Evolutionary conservation across 2,113 vertebrate genomes (phyloP).

Genomic region (Blennius ocellaris): DNA sequence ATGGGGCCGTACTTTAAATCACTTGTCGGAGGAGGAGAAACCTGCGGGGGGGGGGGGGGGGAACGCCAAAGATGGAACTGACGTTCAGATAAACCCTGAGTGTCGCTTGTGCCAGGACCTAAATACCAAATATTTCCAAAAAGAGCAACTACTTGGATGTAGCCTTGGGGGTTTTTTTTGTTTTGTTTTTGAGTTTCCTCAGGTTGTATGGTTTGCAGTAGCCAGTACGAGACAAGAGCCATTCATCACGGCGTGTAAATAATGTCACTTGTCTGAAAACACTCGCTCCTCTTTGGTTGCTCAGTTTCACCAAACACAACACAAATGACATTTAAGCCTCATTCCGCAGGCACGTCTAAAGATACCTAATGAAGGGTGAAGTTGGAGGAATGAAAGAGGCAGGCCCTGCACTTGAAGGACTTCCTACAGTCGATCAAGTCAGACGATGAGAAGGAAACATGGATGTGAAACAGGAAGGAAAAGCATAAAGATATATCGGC

Average conservation of each 20-base stretch:
- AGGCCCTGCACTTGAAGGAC: background rate
- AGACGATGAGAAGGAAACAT: background rate
- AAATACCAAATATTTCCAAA: slow-evolving; percentile 26
- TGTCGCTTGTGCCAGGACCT: slow-evolving; percentile 16
- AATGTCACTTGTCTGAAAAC: slow-evolving; percentile 36
- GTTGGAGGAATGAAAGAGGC: background rate
- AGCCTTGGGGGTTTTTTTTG: background rate
- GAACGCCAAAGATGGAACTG: slow-evolving; percentile 1
- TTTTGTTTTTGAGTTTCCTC: slow-evolving; percentile 21
- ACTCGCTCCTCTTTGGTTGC: slow-evolving; percentile 57
- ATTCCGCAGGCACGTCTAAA: slow-evolving; percentile 1
- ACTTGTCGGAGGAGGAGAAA: slow-evolving; percentile 16
- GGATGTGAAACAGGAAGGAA: slow-evolving; percentile 4
- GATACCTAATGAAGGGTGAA: slow-evolving; percentile 2
- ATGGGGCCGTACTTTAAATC: slow-evolving; percentile 34
- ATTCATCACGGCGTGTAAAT: slow-evolving; percentile 52
- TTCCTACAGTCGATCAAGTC: slow-evolving; percentile 9
- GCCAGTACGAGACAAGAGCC: slow-evolving; percentile 31
- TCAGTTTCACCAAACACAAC: slow-evolving; percentile 20
- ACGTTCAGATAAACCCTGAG: slow-evolving; percentile 1
- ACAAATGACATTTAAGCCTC: slow-evolving; percentile 3
- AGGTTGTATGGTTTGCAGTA: slow-evolving; percentile 12
- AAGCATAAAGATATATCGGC: slow-evolving; percentile 17
- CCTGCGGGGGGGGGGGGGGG: too few relatives aligned
- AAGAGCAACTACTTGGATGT: background rate